phyloP scores from a whole-genome alignment of 2,888 invertebrate genomes.

The Cynaeus angustus region DNA sequence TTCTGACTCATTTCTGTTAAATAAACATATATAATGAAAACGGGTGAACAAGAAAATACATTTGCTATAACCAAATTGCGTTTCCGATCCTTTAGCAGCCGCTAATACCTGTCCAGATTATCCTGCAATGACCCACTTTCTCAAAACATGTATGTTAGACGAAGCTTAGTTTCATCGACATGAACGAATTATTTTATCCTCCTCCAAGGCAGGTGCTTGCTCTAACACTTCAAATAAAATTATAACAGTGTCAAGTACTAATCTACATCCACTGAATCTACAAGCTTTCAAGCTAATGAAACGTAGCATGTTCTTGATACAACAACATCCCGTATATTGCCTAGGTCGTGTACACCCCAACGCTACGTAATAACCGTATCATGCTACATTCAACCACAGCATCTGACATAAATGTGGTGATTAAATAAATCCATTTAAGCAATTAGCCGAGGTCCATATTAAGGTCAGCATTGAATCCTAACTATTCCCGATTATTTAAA shows the following conservation, averaged over 20 bases:
- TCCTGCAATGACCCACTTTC: too few species aligned
- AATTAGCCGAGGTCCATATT: slow-evolving; percentile 34
- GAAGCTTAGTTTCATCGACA: too few species aligned
- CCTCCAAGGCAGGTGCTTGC: background rate
- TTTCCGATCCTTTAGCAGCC: too few species aligned
- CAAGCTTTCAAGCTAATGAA: slow-evolving; percentile 1
- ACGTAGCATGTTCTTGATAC: background rate
- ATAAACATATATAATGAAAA: too few species aligned
- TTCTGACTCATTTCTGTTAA: background rate
- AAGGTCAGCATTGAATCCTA: slow-evolving; percentile 21
- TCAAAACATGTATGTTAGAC: too few species aligned
- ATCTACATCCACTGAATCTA: background rate
- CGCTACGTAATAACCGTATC: slow-evolving; percentile 10
- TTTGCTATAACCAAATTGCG: too few species aligned
- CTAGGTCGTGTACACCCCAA: background rate
- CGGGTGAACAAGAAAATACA: too few species aligned
- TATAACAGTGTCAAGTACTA: background rate
- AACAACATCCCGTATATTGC: background rate
- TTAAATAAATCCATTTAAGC: slow-evolving; percentile 41
- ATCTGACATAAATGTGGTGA: slow-evolving; percentile 31
- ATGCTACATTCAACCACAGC: slow-evolving; percentile 18
- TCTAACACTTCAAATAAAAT: background rate
- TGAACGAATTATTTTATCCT: too few species aligned
- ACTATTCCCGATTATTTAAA: slow-evolving; percentile 17
- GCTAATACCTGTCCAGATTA: too few species aligned